Evolutionary conservation across 2,888 invertebrate genomes (phyloP), one percentile per base, ranked within the genome.

Genomic region (Eupithecia tripunctaria): DNA sequence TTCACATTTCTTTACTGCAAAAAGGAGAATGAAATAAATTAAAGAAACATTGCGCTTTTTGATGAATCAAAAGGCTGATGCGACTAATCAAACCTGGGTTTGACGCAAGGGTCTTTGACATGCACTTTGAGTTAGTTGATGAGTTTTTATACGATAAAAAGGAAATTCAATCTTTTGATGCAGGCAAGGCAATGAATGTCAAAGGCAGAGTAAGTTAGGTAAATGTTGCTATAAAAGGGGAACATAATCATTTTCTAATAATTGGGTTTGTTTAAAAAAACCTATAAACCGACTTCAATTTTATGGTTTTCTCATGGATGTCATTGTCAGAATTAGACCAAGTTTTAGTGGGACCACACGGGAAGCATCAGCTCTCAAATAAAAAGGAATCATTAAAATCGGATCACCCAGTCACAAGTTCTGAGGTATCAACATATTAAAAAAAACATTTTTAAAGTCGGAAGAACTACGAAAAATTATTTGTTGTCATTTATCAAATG

Each of bases 41-140:
- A 70, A 70, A 63, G 67, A 63, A 62, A 72, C 63, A 72, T 47
- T 38, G 73, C 77, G 75, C 76, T 60, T 78, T 78, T 80, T 80
- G 72, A 76, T 64, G 74, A 76, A 78, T 78, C 71, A 80, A 80
- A 76, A 75, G 43, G 41, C 66, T 59, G 64, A 71, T 62, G 56
- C 67, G 67, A 43, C 59, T 71, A 67, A 71, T 78, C 72, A 74
- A 70, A 75, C 71, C 51, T 18, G 32, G 51, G 47, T 56, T 41
- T 68, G 25, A 25, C 12, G 25, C 25, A 14, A 12, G 56, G 56
- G 56, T 25, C 51, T 56, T 6, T 65, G 59, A 62, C 66, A 41
- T 67, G 66, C 66, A 43, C 41, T 68, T 68, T 68, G 18, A 25
- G 14, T 21, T 51, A 56, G 18, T 25, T 21, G 59, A 60, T 21